phyloP scores from a whole-genome alignment of 2,888 invertebrate genomes.

The Netelia melanura region DNA sequence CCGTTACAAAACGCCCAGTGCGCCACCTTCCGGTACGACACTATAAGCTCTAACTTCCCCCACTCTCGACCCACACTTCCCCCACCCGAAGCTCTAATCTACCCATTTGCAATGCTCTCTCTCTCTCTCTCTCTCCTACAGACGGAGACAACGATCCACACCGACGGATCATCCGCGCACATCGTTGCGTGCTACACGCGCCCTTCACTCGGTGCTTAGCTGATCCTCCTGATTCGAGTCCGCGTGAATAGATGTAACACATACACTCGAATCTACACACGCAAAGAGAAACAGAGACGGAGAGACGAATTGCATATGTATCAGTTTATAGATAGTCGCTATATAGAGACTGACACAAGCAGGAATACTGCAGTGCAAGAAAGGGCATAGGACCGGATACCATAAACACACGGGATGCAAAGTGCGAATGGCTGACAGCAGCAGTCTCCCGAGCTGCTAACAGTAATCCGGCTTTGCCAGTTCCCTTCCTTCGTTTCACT shows the following conservation, averaged over 20 bases:
- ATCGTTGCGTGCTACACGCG: slow-evolving; percentile 23
- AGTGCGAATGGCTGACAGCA: slow-evolving; percentile 73
- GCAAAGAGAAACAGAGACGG: slow-evolving; percentile 51
- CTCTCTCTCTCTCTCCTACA: not conserved
- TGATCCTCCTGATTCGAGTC: not conserved
- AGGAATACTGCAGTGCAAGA: slow-evolving; percentile 13
- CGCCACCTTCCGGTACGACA: slow-evolving; percentile 72
- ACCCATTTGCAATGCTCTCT: slow-evolving; percentile 17
- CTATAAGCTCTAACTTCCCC: not conserved
- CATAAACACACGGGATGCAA: slow-evolving; percentile 71
- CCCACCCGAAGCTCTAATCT: not conserved
- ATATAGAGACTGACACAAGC: slow-evolving; percentile 7
- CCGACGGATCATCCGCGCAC: slow-evolving; percentile 68
- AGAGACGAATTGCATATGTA: slow-evolving; percentile 24
- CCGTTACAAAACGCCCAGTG: slow-evolving; percentile 74
- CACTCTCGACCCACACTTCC: not conserved
- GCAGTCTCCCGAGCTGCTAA: slow-evolving; percentile 71
- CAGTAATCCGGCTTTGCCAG: slow-evolving; percentile 74
- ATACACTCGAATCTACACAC: slow-evolving; percentile 15
- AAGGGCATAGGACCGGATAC: slow-evolving; percentile 57
- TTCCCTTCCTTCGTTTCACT: slow-evolving; percentile 57
- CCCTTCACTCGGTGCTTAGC: slow-evolving; percentile 39
- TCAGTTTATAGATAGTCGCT: not conserved
- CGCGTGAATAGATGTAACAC: slow-evolving; percentile 36
- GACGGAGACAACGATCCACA: slow-evolving; percentile 41